phyloP scores from a whole-genome alignment of 2,113 vertebrate genomes.

The Piaya cayana region DNA sequence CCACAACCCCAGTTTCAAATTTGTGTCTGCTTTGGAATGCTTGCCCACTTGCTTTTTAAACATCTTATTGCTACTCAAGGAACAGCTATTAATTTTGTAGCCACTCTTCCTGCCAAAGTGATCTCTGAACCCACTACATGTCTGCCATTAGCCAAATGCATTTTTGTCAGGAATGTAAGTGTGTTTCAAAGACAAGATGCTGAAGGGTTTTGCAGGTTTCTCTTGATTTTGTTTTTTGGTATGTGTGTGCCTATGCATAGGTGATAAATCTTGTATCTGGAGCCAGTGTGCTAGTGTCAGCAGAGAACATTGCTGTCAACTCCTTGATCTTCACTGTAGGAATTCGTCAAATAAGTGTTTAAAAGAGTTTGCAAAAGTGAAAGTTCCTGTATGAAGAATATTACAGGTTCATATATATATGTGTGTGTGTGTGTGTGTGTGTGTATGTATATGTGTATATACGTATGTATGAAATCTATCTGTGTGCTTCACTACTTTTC shows the following conservation, averaged over 20 bases:
- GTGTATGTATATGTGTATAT: no score
- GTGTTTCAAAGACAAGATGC: neutral
- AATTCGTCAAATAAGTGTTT: neutral
- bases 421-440: no score
- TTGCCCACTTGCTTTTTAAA: neutral
- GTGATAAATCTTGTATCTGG: neutral
- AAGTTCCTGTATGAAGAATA: neutral
- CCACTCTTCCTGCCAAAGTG: neutral
- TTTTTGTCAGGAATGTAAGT: neutral
- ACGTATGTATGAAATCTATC: neutral
- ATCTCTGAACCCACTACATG: neutral
- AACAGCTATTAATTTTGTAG: neutral
- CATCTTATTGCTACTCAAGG: neutral
- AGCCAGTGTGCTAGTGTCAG: neutral
- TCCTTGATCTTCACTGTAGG: neutral
- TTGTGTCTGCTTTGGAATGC: neutral
- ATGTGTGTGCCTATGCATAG: rapidly evolving
- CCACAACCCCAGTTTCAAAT: neutral
- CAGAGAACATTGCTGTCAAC: neutral
- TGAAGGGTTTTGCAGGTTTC: neutral
- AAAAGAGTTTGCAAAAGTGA: neutral
- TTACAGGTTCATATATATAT: neutral
- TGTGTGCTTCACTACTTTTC: neutral
- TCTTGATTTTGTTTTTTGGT: neutral
- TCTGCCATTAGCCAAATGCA: neutral